These are phyloP conservation scores for Bergia sp. DNA, from an alignment of 92 coral and sea anemone genomes.

Conservation along the genomic window DNA sequence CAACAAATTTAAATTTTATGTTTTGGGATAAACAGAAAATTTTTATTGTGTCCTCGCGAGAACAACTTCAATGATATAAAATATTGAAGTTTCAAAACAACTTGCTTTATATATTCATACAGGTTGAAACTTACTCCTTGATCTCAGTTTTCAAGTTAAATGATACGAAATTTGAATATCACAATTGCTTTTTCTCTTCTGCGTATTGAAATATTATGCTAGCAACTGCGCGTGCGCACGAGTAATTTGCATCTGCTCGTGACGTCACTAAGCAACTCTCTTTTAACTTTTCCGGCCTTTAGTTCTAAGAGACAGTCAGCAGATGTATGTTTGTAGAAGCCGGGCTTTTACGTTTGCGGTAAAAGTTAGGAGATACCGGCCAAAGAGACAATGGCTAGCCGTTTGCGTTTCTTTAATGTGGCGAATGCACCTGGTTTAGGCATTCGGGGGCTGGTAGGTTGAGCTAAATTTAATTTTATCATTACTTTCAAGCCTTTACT, in stretches of 20 bases:
- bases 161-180: background rate
- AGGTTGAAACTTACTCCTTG: background rate
- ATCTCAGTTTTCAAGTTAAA: background rate
- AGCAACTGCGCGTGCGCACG: slow-evolving; percentile 31
- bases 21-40: slow-evolving; percentile 1
- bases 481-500: background rate
- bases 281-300: slow-evolving; percentile 1
- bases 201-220: background rate
- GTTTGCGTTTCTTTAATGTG: slow-evolving; percentile 49
- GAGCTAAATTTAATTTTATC: background rate
- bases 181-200: background rate
- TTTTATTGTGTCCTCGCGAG: background rate
- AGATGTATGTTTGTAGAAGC: slow-evolving; percentile 8
- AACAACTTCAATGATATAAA: background rate
- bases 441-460: slow-evolving; percentile 69
- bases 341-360: background rate
- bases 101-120: background rate
- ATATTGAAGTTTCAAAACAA: background rate
- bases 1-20: background rate
- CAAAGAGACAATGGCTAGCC: background rate
- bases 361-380: background rate
- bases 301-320: slow-evolving; percentile 5
- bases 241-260: background rate
- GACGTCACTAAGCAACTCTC: slow-evolving; percentile 11
- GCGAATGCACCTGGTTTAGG: slow-evolving; percentile 64